Evolutionary conservation across 2,113 vertebrate species (phyloP).

Genomic region (Sylvilagus bachmani): DNA sequence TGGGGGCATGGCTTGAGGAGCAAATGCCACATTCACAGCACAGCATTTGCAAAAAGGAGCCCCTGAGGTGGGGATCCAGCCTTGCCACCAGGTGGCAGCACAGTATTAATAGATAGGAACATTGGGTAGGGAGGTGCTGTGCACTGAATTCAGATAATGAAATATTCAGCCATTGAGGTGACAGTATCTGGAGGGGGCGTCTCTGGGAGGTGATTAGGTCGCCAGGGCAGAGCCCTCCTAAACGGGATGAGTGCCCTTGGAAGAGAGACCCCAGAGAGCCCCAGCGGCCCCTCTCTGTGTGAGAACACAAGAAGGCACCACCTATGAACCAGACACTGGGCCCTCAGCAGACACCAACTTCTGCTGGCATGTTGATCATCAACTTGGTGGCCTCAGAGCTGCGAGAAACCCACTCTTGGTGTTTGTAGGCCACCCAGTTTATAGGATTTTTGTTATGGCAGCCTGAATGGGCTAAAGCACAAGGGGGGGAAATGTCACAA

Average conservation of each 20-base stretch:
- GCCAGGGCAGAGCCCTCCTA: neutral
- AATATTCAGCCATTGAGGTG: too few relatives aligned
- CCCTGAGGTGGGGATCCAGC: too few relatives aligned
- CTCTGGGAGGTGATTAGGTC: neutral
- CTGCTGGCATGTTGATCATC: neutral
- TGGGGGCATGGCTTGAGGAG: too few relatives aligned
- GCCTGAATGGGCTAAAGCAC: neutral
- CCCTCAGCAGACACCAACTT: neutral
- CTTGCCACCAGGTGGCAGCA: too few relatives aligned
- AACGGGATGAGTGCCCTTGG: neutral
- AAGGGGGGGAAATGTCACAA: neutral
- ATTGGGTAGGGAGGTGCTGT: too few relatives aligned
- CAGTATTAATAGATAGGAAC: too few relatives aligned
- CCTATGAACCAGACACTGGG: neutral
- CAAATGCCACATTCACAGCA: too few relatives aligned
- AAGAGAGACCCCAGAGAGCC: neutral
- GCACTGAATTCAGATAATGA: too few relatives aligned
- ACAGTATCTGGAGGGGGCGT: neutral
- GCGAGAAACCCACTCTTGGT: neutral
- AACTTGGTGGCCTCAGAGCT: neutral
- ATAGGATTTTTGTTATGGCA: neutral
- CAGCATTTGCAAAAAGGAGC: too few relatives aligned
- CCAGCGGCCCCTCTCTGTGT: neutral
- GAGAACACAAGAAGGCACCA: neutral
- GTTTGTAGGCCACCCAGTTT: neutral